Evolutionary conservation across 2,888 invertebrate genomes (phyloP).

Genomic region (Fragum sueziense): DNA sequence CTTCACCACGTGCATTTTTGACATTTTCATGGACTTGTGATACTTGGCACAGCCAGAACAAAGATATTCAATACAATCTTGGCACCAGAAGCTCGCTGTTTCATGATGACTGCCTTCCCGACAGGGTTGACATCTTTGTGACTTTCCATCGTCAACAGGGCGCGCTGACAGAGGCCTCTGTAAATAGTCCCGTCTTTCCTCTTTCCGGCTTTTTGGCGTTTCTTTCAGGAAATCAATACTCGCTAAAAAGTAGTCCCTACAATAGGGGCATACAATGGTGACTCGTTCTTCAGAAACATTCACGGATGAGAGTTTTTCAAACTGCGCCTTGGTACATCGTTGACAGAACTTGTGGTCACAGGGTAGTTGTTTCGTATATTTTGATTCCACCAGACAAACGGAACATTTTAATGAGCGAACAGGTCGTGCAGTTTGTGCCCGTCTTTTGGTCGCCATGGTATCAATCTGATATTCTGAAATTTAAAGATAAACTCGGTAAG

Average conservation of each 20-base stretch:
- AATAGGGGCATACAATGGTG: constrained; percentile 48
- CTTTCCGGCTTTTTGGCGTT: background rate
- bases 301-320: constrained; percentile 27
- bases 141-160: constrained; percentile 2
- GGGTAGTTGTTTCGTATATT: constrained; percentile 25
- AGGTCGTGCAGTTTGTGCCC: background rate
- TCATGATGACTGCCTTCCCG: constrained; percentile 41
- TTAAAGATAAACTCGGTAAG: too few species aligned
- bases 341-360: constrained; percentile 54
- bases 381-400: constrained; percentile 31
- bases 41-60: constrained; percentile 47
- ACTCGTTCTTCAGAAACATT: constrained; percentile 24
- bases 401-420: constrained; percentile 34
- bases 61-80: constrained; percentile 53
- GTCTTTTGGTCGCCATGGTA: too few species aligned
- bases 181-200: background rate
- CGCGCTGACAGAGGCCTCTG: constrained; percentile 5
- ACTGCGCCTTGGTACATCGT: constrained; percentile 40
- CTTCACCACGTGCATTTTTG: constrained; percentile 51
- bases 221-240: constrained; percentile 3
- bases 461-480: too few species aligned
- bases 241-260: constrained; percentile 45
- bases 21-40: constrained; percentile 54
- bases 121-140: constrained; percentile 55
- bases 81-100: constrained; percentile 53